Conservation (phyloP, 2,888 invertebrate genomes). For the Rhodophaea formosa region DNA sequence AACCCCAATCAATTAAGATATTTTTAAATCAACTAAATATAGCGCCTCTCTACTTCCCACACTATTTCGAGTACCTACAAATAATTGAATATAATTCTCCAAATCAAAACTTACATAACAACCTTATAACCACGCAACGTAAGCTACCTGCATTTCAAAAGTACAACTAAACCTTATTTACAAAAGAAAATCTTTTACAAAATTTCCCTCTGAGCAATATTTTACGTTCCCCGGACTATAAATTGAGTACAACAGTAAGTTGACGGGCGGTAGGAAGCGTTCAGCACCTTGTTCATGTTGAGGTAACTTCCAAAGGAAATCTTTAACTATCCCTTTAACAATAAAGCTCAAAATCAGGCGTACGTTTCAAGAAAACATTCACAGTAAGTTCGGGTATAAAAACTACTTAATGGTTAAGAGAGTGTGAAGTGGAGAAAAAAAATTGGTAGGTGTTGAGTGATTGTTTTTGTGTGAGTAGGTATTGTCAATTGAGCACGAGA, state of each 20-base stretch:
- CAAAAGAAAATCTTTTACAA: neutral
- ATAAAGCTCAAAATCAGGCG: neutral
- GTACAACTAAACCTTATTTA: neutral
- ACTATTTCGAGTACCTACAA: too few relatives aligned
- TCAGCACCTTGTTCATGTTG: conserved; percentile 3
- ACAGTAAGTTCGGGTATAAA: neutral
- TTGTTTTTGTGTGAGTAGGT: neutral
- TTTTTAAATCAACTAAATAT: too few relatives aligned
- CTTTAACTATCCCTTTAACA: neutral
- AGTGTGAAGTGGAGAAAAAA: neutral
- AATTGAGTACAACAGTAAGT: conserved; percentile 11
- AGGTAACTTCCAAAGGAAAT: neutral
- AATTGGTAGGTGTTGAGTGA: neutral
- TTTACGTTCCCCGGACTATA: conserved; percentile 6
- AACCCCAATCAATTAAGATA: too few relatives aligned
- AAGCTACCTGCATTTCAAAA: neutral
- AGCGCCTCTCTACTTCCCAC: too few relatives aligned
- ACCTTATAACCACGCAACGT: too few relatives aligned
- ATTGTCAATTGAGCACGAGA: too few relatives aligned
- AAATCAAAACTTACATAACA: too few relatives aligned
- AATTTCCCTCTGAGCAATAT: neutral
- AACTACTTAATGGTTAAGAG: neutral
- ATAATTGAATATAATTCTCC: too few relatives aligned
- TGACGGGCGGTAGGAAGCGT: conserved; percentile 10
- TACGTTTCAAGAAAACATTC: neutral